phyloP scores from a whole-genome alignment of 2,888 invertebrate genomes.

The Caenorhabditis uteleia region DNA sequence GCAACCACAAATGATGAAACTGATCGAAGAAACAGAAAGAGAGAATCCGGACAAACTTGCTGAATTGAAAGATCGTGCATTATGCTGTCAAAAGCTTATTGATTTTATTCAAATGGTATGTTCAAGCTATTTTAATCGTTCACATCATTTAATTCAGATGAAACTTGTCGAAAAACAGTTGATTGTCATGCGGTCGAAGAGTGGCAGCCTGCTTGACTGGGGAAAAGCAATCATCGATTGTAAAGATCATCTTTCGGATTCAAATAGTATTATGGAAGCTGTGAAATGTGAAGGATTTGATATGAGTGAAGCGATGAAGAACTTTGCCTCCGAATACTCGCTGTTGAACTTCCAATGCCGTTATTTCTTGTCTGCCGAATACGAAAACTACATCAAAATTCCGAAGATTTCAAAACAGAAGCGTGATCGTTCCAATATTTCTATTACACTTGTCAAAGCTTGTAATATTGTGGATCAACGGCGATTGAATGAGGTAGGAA shows the following conservation, averaged over 20 bases:
- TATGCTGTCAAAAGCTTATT: conserved; percentile 15
- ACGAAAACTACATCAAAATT: conserved; percentile 24
- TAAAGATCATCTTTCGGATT: conserved; percentile 19
- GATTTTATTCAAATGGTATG: conserved; percentile 22
- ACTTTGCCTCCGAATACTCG: conserved; percentile 29
- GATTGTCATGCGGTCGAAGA: conserved; percentile 25
- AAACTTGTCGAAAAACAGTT: conserved; percentile 29
- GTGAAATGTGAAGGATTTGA: conserved; percentile 27
- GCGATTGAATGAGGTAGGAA: conserved; percentile 5
- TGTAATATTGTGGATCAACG: conserved; percentile 5
- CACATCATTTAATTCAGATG: conserved; percentile 9
- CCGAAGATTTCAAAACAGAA: conserved; percentile 29
- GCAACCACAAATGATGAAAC: conserved; percentile 5
- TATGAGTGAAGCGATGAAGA: conserved; percentile 24
- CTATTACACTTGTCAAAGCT: conserved; percentile 9
- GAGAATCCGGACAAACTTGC: conserved; percentile 25
- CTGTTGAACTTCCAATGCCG: conserved; percentile 22
- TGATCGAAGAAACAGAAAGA: conserved; percentile 21
- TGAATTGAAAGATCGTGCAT: conserved; percentile 17
- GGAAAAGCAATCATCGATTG: conserved; percentile 29
- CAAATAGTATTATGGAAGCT: background rate
- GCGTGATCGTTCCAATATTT: conserved; percentile 16
- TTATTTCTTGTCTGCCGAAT: conserved; percentile 32
- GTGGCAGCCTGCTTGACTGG: conserved; percentile 18
- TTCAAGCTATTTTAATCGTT: background rate